phyloP scores from a whole-genome alignment of 2,888 invertebrate genomes.

The Scaptomyza polygonia region DNA sequence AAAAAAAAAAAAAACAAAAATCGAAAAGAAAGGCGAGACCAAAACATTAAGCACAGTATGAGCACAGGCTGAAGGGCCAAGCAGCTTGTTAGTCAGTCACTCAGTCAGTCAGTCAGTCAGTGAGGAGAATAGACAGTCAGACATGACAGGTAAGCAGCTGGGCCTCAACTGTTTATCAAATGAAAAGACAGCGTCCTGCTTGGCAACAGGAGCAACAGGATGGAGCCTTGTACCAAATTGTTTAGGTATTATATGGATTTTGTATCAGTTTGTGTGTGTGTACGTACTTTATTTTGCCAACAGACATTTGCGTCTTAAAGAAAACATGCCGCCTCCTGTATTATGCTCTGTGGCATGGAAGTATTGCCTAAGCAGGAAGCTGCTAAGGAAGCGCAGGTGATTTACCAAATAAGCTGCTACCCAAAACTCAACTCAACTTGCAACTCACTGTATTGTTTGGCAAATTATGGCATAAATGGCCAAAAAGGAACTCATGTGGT shows the following conservation, averaged over 20 bases:
- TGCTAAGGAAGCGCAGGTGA: conserved; percentile 80
- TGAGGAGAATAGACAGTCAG: conserved; percentile 14
- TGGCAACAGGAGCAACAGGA: conserved; percentile 56
- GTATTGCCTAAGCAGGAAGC: conserved; percentile 77
- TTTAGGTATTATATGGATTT: conserved; percentile 52
- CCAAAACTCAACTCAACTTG: neutral
- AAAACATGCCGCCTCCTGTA: conserved; percentile 56
- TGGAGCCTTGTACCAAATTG: conserved; percentile 60
- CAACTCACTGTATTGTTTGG: conserved; percentile 36
- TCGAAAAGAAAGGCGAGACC: conserved; percentile 34
- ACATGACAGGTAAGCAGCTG: conserved; percentile 55
- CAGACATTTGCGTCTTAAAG: conserved; percentile 59
- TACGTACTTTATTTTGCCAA: conserved; percentile 61
- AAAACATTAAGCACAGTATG: conserved; percentile 66
- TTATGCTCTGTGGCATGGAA: conserved; percentile 59
- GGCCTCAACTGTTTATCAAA: conserved; percentile 60
- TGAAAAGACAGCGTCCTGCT: conserved; percentile 52
- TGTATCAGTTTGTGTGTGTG: too few relatives aligned
- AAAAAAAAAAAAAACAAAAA: neutral
- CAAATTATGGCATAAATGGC: conserved; percentile 71
- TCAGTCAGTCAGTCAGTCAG: conserved; percentile 27
- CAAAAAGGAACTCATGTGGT: conserved; percentile 45
- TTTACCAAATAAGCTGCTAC: conserved; percentile 71
- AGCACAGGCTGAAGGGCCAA: conserved; percentile 24
- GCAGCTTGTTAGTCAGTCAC: conserved; percentile 56